Evolutionary conservation across 2,113 vertebrate genomes (phyloP).

Genomic region (Lagopus leucura): DNA sequence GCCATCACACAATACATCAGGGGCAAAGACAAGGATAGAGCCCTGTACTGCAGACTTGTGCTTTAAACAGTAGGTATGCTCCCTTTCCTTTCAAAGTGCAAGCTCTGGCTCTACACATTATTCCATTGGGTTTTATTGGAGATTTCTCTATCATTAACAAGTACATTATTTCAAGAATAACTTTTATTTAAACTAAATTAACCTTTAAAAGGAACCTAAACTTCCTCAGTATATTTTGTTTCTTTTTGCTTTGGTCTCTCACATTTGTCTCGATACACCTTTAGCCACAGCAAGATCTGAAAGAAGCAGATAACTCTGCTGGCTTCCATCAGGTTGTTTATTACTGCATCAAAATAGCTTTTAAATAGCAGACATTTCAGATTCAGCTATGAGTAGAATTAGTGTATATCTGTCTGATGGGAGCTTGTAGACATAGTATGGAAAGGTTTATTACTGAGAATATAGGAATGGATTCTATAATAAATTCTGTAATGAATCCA

Average conservation of each 20-base stretch:
- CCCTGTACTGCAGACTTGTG: neutral
- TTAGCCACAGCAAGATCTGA: neutral
- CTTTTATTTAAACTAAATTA: slow-evolving; percentile 17
- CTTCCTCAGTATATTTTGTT: neutral
- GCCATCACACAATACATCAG: neutral
- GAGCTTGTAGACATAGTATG: neutral
- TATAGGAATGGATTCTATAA: neutral
- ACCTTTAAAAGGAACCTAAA: neutral
- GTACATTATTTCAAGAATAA: neutral
- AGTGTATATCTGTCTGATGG: neutral
- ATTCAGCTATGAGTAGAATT: neutral
- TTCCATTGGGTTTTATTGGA: neutral
- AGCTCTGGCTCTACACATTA: neutral
- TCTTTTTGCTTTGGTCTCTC: neutral
- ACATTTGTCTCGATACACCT: neutral
- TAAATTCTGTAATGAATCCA: neutral
- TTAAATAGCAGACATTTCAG: neutral
- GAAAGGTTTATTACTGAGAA: neutral
- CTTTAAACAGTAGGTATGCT: neutral
- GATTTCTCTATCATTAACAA: slow-evolving; percentile 10
- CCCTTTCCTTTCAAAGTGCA: neutral
- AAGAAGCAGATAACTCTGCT: neutral
- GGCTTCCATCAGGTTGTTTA: neutral
- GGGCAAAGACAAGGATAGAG: neutral
- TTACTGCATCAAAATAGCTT: neutral